These are phyloP conservation scores for Himalopsyche japonica DNA, from an alignment of 2,888 invertebrate species.

Conservation along the genomic window DNA sequence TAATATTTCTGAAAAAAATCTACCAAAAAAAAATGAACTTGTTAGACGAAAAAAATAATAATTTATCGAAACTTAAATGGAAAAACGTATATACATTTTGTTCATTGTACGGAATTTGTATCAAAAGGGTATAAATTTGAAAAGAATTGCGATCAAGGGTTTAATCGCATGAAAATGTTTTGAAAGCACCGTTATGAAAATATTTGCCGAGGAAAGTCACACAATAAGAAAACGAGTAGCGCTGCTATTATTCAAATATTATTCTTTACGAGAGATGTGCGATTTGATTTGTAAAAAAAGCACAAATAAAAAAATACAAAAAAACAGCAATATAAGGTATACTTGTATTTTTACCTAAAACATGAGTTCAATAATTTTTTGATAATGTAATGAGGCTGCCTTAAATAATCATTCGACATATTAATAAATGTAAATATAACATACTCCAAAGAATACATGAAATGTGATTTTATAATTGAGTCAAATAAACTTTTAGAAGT, in stretches of 20 bases:
- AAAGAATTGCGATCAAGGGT: not conserved
- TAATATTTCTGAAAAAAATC: no score
- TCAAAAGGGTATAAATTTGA: not conserved
- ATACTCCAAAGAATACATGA: no score
- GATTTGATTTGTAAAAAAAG: not conserved
- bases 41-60: not conserved
- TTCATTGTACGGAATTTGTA: not conserved
- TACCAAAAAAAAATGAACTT: no score
- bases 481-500: no score
- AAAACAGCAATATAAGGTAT: no score
- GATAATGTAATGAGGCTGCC: no score
- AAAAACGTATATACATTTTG: not conserved
- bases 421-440: no score
- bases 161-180: not conserved
- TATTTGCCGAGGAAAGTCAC: conserved; percentile 1
- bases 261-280: not conserved
- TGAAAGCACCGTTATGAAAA: conserved; percentile 2
- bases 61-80: not conserved
- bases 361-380: no score
- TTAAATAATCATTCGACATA: no score
- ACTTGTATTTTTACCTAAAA: no score
- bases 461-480: no score
- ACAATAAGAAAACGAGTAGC: not conserved
- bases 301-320: no score
- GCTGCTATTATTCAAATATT: not conserved